These are phyloP conservation scores for Pseudomyrmex concolor DNA, from an alignment of 1,140 invertebrate genomes.

Conservation along the genomic window DNA sequence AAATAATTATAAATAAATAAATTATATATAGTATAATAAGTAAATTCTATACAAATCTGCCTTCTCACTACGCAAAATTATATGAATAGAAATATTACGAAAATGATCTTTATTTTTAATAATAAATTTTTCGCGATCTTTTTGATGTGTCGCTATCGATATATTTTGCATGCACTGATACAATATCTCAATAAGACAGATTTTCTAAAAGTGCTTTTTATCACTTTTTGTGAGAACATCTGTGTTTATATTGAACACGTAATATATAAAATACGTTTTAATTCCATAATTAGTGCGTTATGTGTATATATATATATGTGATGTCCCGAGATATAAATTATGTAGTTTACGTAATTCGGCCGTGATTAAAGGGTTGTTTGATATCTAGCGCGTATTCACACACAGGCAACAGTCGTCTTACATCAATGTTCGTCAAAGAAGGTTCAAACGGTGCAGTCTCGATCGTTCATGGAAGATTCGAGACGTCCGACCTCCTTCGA, in stretches of 20 bases:
- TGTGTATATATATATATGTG: neutral
- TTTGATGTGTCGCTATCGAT: neutral
- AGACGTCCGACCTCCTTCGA: slow-evolving; percentile 72
- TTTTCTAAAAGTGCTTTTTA: slow-evolving; percentile 7
- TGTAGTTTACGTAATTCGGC: neutral
- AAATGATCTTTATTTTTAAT: neutral
- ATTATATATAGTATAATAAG: no score
- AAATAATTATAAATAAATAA: no score
- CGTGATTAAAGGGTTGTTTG: neutral
- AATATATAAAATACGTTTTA: neutral
- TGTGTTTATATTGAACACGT: slow-evolving; percentile 24
- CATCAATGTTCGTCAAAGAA: slow-evolving; percentile 12
- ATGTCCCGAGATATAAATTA: neutral
- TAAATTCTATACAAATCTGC: no score
- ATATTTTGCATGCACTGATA: no score
- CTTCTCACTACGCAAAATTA: no score
- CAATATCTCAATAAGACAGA: neutral
- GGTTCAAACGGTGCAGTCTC: slow-evolving; percentile 39
- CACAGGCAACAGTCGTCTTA: slow-evolving; percentile 1
- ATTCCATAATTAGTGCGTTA: neutral
- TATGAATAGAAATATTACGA: no score
- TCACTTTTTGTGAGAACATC: neutral
- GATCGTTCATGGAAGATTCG: slow-evolving; percentile 63
- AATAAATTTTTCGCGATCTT: neutral
- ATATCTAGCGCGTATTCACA: no score